Evolutionary conservation across 2,888 invertebrate species (phyloP), one percentile per base, ranked within the genome.

Genomic region (Lottia scabra): DNA sequence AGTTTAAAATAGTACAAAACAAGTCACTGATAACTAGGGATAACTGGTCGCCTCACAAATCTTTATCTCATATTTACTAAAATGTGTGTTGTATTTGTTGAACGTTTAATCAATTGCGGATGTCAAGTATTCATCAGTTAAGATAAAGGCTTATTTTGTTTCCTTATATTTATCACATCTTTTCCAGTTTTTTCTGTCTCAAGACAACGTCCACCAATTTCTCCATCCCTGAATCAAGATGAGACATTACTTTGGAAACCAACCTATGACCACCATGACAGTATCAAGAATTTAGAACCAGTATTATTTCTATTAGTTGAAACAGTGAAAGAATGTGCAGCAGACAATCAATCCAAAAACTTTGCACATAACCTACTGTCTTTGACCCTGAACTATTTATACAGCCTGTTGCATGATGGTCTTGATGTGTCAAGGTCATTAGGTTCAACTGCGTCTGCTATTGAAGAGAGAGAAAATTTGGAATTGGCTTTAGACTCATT

Each of bases 301-400:
- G 85, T 84, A 1, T 71, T 86, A 8, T 69, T 75, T 43, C 78
- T 86, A 0, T 75, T 86, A 27, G 75, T 85, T 10, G 74, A 81
- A 30, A 79, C 82, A 23, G 78, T 84, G n/a, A 75, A 71, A 48
- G 81, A 79, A 26, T 80, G 80, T 30, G 70, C 83, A 45, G 65
- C 75, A 27, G 83, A 86, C 45, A 78, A 76, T 13, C 82, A 82
- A 69, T 81, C 84, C 4, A 69, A 76, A 65, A 77, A 80, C 63
- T 87, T 87, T 77, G 83, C 81, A 1, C 79, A 83, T 45, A 83
- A 85, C 71, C 76, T 87, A 3, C 72, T 87, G 62, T 79, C 82
- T 30, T 73, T 84, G 43, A 82, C 80, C 12, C 71, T 87, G 68
- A 81, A 85, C 62, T 84, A 83, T 68, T 73, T 87, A 27, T 84